Percentiles rank a stretch among this genome's conserved stretches.
Conservation (phyloP, 2,797 vertebrate species). For the Esox masquinongy region DNA sequence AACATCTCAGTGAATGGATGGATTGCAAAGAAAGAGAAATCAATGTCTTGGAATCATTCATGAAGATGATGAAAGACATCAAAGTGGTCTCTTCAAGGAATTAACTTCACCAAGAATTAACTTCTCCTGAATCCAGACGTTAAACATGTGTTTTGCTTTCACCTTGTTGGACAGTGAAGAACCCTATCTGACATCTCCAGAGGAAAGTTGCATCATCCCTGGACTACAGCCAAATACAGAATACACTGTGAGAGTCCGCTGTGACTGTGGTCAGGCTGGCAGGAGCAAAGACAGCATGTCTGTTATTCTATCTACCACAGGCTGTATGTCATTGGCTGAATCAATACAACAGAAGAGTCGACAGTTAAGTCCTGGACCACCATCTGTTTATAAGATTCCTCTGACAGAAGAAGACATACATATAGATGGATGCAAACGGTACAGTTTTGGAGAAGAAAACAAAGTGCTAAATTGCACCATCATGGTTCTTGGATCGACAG, state of each 20-base stretch:
- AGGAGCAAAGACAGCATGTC: slow-evolving; percentile 26
- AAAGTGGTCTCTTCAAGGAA: slow-evolving; percentile 30
- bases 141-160: slow-evolving; percentile 39
- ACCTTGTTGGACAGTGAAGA: slow-evolving; percentile 35
- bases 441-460: slow-evolving; percentile 10
- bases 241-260: slow-evolving; percentile 35
- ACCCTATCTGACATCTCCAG: slow-evolving; percentile 9
- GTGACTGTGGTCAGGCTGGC: slow-evolving; percentile 31
- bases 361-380: no score
- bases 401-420: no score
- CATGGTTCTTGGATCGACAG: slow-evolving; percentile 25
- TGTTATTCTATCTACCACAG: no score
- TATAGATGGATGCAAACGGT: no score
- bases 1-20: slow-evolving; percentile 24
- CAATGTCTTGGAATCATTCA: slow-evolving; percentile 33
- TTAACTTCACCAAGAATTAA: slow-evolving; percentile 33
- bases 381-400: no score
- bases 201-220: slow-evolving; percentile 15
- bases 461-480: not conserved
- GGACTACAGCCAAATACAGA: slow-evolving; percentile 17
- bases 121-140: slow-evolving; percentile 28
- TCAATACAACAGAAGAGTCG: no score
- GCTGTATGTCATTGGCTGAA: no score
- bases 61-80: slow-evolving; percentile 37
- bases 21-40: slow-evolving; percentile 37